These are phyloP conservation scores for Andrena haemorrhoa DNA, from an alignment of 2,888 invertebrate species.

Conservation along the genomic window DNA sequence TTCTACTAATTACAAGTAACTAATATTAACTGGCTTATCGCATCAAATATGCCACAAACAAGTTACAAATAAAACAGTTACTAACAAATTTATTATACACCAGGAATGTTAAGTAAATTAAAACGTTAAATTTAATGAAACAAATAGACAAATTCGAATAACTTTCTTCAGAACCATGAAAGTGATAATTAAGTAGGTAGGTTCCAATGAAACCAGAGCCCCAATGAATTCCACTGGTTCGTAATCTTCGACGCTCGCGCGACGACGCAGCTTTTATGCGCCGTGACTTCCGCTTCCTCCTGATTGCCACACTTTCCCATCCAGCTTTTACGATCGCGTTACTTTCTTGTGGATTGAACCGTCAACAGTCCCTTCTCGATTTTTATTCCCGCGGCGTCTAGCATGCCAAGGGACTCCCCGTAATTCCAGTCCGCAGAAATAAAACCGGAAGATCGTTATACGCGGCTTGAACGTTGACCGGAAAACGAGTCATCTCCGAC, in stretches of 20 bases:
- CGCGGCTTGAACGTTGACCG: constrained; percentile 46
- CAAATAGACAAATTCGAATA: too few relatives aligned
- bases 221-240: constrained; percentile 22
- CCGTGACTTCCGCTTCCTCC: constrained; percentile 19
- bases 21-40: too few relatives aligned
- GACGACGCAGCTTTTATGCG: constrained; percentile 20
- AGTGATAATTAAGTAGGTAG: neutral
- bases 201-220: neutral
- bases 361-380: constrained; percentile 35
- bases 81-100: too few relatives aligned
- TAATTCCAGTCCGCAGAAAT: constrained; percentile 40
- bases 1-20: too few relatives aligned
- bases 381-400: constrained; percentile 41
- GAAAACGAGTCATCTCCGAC: constrained; percentile 32
- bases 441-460: constrained; percentile 52
- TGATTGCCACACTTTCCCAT: constrained; percentile 30
- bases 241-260: constrained; percentile 6
- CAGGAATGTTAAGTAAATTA: too few relatives aligned
- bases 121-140: too few relatives aligned
- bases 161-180: too few relatives aligned
- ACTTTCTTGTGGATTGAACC: constrained; percentile 47
- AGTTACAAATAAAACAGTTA: too few relatives aligned
- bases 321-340: constrained; percentile 41
- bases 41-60: too few relatives aligned
- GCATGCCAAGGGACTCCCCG: constrained; percentile 23